phyloP scores from a whole-genome alignment of 2,113 vertebrate species.

The Rhabdomys dilectus region DNA sequence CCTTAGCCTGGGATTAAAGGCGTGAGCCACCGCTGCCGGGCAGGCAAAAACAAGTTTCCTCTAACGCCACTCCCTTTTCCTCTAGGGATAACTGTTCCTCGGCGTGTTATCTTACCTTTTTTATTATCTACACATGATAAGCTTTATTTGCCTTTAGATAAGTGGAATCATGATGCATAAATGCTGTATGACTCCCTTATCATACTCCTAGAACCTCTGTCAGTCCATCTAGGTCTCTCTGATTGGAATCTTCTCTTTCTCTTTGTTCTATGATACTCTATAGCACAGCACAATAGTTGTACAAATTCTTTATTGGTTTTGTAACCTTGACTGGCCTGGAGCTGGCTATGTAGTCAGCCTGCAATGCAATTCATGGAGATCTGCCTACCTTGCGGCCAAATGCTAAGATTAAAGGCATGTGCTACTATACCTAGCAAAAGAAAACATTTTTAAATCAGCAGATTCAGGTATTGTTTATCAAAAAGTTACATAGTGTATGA shows the following conservation, averaged over 20 bases:
- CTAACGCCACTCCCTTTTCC: background rate
- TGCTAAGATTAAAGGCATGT: background rate
- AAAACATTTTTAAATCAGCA: slow-evolving; percentile 17
- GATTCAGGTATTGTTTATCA: slow-evolving; percentile 46
- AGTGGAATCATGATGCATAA: background rate
- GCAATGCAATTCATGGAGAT: background rate
- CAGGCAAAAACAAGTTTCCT: background rate
- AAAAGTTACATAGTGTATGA: background rate
- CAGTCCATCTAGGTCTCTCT: slow-evolving; percentile 15
- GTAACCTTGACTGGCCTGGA: background rate
- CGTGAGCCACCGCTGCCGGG: too few species aligned
- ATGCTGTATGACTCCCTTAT: background rate
- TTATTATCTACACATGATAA: slow-evolving; percentile 29
- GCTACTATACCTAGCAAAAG: background rate
- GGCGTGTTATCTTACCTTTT: background rate
- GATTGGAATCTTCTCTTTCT: background rate
- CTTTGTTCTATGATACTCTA: background rate
- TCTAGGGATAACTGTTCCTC: background rate
- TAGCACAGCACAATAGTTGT: background rate
- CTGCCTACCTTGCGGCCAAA: background rate
- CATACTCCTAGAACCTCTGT: background rate
- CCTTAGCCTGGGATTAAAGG: too few species aligned
- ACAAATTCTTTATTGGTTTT: background rate
- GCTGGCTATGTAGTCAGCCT: background rate
- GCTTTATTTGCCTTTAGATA: slow-evolving; percentile 45